phyloP scores from a whole-genome alignment of 1,140 invertebrate species.

The Lepidurus packardi region DNA sequence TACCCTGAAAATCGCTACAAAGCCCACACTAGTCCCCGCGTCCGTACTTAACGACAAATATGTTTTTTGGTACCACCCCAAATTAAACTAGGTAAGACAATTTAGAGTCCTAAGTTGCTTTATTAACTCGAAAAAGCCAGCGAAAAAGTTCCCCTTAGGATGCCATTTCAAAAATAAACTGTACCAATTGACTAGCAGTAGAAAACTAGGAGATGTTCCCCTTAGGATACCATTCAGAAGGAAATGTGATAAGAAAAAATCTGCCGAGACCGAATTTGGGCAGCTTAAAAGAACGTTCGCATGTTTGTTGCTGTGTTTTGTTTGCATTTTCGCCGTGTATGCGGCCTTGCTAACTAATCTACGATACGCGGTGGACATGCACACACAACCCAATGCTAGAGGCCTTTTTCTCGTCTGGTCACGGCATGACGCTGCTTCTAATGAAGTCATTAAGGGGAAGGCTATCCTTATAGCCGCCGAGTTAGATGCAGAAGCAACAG shows the following conservation, averaged over 20 bases:
- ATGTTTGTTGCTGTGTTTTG: not conserved
- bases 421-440: constrained; percentile 20
- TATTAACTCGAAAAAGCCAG: too few relatives aligned
- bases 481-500: constrained; percentile 18
- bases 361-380: constrained; percentile 1
- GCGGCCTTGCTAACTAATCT: not conserved
- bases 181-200: too few relatives aligned
- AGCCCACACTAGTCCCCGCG: not conserved
- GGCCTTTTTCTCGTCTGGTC: not conserved
- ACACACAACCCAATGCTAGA: not conserved
- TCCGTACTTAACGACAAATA: not conserved
- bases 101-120: too few relatives aligned
- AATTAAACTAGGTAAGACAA: constrained; percentile 1
- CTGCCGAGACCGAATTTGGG: not conserved
- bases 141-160: too few relatives aligned
- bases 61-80: not conserved
- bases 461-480: not conserved
- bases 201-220: not conserved
- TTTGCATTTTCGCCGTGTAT: not conserved
- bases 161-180: too few relatives aligned
- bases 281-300: not conserved
- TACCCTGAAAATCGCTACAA: not conserved
- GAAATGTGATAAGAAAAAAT: not conserved
- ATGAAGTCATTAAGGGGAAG: constrained; percentile 3
- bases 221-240: not conserved